These are phyloP conservation scores for Machaerirhynchus nigripectus DNA, from an alignment of 2,113 vertebrate genomes.

Conservation along the genomic window DNA sequence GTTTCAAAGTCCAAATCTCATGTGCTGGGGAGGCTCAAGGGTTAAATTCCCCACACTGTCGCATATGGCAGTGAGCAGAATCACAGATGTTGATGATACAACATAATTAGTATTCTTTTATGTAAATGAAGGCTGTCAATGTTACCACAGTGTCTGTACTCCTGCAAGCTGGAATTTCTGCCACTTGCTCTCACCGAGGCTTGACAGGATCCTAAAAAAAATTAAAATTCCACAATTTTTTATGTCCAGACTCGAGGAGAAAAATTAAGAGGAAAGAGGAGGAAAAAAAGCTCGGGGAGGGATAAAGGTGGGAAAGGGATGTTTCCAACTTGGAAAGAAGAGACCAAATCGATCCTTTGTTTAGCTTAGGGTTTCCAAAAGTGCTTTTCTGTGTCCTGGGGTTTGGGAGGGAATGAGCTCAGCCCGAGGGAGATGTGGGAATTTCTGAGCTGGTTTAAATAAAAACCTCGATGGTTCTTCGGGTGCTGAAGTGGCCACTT, in stretches of 20 bases:
- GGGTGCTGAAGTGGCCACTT: conserved; percentile 13
- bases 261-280: not conserved
- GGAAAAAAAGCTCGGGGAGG: not conserved
- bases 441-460: not conserved
- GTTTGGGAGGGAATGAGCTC: not conserved
- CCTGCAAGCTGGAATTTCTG: conserved; percentile 60
- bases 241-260: not conserved
- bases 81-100: conserved; percentile 80
- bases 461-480: not conserved
- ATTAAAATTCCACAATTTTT: not conserved
- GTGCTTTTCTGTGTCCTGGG: not conserved
- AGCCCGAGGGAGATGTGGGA: not conserved
- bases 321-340: not conserved
- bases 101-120: conserved; percentile 81
- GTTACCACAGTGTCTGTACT: conserved; percentile 72
- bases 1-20: not conserved
- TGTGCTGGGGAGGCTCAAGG: conserved; percentile 47
- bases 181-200: conserved; percentile 51
- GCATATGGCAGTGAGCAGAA: conserved; percentile 78
- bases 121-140: conserved; percentile 79
- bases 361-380: conserved; percentile 7
- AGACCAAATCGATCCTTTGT: conserved; percentile 4
- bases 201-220: not conserved
- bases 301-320: not conserved
- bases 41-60: conserved; percentile 70